These are phyloP conservation scores for Palythoa heliodiscus DNA, from an alignment of 92 coral and sea anemone species.

Conservation along the genomic window DNA sequence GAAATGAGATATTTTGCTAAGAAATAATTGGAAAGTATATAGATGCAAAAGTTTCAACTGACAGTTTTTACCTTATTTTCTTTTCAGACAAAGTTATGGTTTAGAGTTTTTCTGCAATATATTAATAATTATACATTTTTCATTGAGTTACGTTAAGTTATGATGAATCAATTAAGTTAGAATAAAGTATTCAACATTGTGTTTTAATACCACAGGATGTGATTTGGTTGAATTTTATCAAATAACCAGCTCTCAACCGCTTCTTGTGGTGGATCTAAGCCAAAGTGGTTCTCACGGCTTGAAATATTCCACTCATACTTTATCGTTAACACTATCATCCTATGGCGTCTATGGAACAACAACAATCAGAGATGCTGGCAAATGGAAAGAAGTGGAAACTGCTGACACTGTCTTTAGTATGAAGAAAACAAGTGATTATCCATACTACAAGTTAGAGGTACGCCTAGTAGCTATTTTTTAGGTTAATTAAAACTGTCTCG, in stretches of 20 bases:
- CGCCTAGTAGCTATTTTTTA: no score
- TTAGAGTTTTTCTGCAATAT: no score
- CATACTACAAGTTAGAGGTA: slow-evolving; percentile 1
- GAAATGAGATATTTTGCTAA: no score
- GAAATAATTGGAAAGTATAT: no score
- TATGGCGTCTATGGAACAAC: background rate
- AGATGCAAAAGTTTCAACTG: no score
- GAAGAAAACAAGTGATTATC: background rate
- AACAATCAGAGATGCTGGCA: background rate
- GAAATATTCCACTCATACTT: background rate
- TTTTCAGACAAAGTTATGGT: no score
- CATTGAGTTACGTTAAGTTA: no score
- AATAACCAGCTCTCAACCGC: background rate
- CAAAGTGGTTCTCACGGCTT: background rate
- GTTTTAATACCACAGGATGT: slow-evolving; percentile 5
- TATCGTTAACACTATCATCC: background rate
- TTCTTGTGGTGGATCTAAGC: background rate
- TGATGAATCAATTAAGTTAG: no score
- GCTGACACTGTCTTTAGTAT: background rate
- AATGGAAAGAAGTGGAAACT: slow-evolving; percentile 13
- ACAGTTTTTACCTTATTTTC: no score
- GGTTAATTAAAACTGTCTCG: no score
- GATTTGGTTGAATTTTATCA: background rate
- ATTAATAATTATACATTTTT: no score
- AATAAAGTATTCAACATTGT: background rate